These are phyloP conservation scores for Trachops cirrhosus DNA, from an alignment of 2,797 vertebrate species.

Conservation along the genomic window DNA sequence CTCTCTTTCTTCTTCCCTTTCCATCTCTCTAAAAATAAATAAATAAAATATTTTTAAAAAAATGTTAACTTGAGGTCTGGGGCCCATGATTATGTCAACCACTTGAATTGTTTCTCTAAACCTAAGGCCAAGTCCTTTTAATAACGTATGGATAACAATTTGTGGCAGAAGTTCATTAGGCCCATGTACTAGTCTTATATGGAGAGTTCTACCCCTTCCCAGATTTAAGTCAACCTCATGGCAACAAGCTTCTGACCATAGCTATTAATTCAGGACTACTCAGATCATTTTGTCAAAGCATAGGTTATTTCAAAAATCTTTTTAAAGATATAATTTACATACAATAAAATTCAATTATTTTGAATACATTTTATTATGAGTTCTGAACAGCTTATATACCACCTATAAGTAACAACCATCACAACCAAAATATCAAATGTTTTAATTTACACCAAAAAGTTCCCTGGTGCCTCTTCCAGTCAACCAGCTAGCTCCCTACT, in stretches of 20 bases:
- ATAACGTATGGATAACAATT: neutral
- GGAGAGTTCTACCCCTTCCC: neutral
- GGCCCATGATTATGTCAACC: neutral
- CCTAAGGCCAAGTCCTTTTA: neutral
- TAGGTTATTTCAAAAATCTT: neutral
- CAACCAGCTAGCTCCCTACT: neutral
- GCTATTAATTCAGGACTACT: neutral
- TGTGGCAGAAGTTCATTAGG: neutral
- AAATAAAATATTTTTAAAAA: neutral
- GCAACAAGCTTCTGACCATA: neutral
- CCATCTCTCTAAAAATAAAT: no score
- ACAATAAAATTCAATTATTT: neutral
- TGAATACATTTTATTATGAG: neutral
- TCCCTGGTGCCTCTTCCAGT: neutral
- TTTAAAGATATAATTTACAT: neutral
- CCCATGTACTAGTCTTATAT: neutral
- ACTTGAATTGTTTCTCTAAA: slow-evolving; percentile 12
- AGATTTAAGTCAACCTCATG: neutral
- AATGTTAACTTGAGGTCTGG: neutral
- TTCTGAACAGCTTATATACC: neutral
- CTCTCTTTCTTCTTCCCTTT: no score
- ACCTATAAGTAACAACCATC: neutral
- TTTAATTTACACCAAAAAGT: neutral
- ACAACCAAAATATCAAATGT: neutral
- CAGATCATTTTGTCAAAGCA: neutral